phyloP scores from a whole-genome alignment of 2,797 vertebrate species.

The Pseudomugil tenellus region DNA sequence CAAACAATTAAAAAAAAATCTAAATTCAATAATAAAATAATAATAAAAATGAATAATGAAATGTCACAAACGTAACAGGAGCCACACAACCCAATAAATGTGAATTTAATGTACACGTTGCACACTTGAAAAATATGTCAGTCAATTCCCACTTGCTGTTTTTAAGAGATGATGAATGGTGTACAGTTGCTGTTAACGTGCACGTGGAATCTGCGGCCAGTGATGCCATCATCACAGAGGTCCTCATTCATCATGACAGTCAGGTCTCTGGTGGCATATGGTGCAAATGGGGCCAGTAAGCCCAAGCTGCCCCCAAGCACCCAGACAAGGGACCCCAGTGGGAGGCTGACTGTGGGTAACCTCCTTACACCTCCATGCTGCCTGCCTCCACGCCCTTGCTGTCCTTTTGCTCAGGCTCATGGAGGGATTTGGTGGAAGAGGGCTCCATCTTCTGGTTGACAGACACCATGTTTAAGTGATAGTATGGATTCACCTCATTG shows the following conservation, averaged over 20 bases:
- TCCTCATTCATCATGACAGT: conserved; percentile 70
- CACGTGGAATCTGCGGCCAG: conserved; percentile 28
- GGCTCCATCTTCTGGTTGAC: conserved; percentile 64
- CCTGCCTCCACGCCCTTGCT: conserved; percentile 20
- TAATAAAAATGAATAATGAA: no score
- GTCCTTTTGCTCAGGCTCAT: no score
- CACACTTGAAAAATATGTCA: not conserved
- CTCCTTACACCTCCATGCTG: conserved; percentile 48
- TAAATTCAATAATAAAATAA: no score
- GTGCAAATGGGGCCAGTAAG: conserved; percentile 58
- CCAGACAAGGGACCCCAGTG: conserved; percentile 73
- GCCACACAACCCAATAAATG: not conserved
- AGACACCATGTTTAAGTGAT: not conserved
- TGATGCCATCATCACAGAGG: conserved; percentile 59
- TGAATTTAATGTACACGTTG: not conserved
- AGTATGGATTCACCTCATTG: conserved; percentile 17
- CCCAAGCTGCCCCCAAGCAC: conserved; percentile 57
- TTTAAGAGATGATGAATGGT: conserved; percentile 5
- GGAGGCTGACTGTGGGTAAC: conserved; percentile 63
- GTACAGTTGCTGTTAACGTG: conserved; percentile 22
- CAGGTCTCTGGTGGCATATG: conserved; percentile 68
- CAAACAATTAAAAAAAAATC: no score
- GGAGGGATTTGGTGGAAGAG: conserved; percentile 45
- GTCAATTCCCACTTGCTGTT: conserved; percentile 1
- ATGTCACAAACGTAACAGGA: not conserved